phyloP scores from a whole-genome alignment of 1,140 invertebrate species.

The Carposina sasakii region DNA sequence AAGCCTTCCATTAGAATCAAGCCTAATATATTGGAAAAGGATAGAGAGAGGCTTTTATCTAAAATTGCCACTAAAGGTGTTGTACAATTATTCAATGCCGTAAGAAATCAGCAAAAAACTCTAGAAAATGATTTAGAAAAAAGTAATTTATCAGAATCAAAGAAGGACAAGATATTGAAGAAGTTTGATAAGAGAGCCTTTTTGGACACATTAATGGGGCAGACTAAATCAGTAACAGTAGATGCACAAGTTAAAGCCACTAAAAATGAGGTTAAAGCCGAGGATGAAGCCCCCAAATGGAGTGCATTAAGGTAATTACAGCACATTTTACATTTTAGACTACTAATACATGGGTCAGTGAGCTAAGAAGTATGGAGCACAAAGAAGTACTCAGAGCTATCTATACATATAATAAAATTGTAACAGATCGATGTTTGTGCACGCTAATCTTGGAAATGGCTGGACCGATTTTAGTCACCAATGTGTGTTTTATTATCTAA shows the following conservation, averaged over 20 bases:
- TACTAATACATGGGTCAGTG: too few relatives aligned
- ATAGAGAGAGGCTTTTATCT: conserved; percentile 81
- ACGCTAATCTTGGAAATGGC: too few relatives aligned
- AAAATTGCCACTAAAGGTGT: conserved; percentile 94
- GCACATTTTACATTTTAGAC: too few relatives aligned
- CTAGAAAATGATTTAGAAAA: conserved; percentile 81
- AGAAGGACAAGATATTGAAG: conserved; percentile 87
- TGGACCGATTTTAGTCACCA: too few relatives aligned
- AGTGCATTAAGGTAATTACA: conserved; percentile 74
- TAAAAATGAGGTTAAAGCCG: conserved; percentile 62
- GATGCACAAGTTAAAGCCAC: conserved; percentile 69
- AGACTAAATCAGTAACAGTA: conserved; percentile 75
- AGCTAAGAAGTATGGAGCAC: too few relatives aligned
- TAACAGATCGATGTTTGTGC: too few relatives aligned
- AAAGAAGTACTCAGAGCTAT: too few relatives aligned
- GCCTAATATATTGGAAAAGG: conserved; percentile 81
- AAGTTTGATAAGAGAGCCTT: conserved; percentile 87
- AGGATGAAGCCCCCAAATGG: conserved; percentile 69
- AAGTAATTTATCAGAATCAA: conserved; percentile 84
- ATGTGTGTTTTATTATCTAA: too few relatives aligned
- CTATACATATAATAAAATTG: too few relatives aligned
- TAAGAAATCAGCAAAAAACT: conserved; percentile 86
- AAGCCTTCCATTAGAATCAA: conserved; percentile 81
- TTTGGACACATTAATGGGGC: conserved; percentile 86
- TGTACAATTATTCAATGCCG: conserved; percentile 93